Percentiles rank a stretch among this genome's conserved stretches.
Evolutionary conservation across 1,140 invertebrate genomes (phyloP).

Genomic region (Watersipora subatra): DNA sequence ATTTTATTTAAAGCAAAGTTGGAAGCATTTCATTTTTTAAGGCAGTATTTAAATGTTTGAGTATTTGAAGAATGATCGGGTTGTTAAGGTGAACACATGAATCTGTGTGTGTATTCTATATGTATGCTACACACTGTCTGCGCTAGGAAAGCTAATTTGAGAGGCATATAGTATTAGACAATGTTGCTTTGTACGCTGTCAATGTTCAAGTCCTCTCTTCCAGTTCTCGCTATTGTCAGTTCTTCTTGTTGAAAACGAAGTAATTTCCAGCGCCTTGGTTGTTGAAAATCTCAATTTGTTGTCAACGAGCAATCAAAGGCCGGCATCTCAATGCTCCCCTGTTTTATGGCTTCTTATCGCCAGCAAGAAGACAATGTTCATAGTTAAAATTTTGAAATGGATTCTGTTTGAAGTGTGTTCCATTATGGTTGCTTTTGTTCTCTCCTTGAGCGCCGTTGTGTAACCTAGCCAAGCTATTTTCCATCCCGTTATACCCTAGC

Average conservation of each 20-base stretch:
- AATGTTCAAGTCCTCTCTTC: neutral
- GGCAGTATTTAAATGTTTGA: no score
- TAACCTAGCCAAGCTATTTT: no score
- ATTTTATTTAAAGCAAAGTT: no score
- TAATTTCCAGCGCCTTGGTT: neutral
- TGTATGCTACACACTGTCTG: no score
- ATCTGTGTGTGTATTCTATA: no score
- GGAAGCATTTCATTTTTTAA: no score
- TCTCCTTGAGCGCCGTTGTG: no score
- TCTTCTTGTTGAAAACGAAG: neutral
- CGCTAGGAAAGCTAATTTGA: neutral
- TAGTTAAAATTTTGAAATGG: neutral
- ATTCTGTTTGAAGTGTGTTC: neutral
- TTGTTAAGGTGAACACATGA: no score
- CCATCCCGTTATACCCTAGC: no score
- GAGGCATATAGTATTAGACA: neutral
- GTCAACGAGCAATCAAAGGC: neutral
- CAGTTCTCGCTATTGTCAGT: neutral
- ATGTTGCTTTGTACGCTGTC: neutral
- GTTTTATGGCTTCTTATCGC: neutral
- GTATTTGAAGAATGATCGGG: no score
- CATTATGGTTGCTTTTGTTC: neutral
- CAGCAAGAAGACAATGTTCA: neutral
- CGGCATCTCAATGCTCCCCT: no score
- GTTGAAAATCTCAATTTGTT: neutral